These are phyloP conservation scores for Scaptodrosophila lebanonensis DNA, from an alignment of 1,140 invertebrate genomes.

Conservation along the genomic window DNA sequence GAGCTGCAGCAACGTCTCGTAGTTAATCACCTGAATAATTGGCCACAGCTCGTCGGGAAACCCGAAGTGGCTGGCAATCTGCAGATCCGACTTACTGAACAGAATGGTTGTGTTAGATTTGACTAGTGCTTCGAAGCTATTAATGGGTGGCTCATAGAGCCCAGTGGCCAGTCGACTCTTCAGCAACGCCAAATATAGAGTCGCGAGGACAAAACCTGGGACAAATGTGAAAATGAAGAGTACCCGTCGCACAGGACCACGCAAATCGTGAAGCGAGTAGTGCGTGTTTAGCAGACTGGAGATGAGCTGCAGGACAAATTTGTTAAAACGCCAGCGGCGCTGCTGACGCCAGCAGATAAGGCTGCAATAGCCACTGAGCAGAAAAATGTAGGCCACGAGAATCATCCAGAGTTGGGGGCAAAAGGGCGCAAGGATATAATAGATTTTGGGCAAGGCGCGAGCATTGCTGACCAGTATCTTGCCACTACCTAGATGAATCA, in stretches of 20 bases:
- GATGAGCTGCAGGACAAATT: conserved; percentile 10
- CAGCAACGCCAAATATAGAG: conserved; percentile 36
- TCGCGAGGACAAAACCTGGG: conserved; percentile 31
- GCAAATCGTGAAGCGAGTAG: conserved; percentile 1
- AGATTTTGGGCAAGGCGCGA: conserved; percentile 19
- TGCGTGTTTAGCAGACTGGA: conserved; percentile 11
- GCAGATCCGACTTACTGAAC: conserved; percentile 18
- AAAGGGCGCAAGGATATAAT: conserved; percentile 24
- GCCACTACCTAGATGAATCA: no score
- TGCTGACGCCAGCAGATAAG: conserved; percentile 20
- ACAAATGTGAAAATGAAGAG: conserved; percentile 24
- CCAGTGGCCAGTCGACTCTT: conserved; percentile 38
- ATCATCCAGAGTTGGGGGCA: conserved; percentile 11
- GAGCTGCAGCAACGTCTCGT: conserved; percentile 23
- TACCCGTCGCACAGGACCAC: conserved; percentile 11
- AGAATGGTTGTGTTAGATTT: conserved; percentile 28
- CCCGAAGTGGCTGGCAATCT: conserved; percentile 8
- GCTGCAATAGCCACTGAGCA: conserved; percentile 14
- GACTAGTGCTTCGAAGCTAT: conserved; percentile 34
- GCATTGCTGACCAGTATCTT: conserved; percentile 20
- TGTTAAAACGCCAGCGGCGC: neutral
- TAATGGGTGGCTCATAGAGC: conserved; percentile 35
- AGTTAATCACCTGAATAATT: conserved; percentile 21
- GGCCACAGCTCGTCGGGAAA: conserved; percentile 30
- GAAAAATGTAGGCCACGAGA: conserved; percentile 1